Evolutionary conservation across 1,140 invertebrate species (phyloP).

Genomic region (Neodiprion virginianus): DNA sequence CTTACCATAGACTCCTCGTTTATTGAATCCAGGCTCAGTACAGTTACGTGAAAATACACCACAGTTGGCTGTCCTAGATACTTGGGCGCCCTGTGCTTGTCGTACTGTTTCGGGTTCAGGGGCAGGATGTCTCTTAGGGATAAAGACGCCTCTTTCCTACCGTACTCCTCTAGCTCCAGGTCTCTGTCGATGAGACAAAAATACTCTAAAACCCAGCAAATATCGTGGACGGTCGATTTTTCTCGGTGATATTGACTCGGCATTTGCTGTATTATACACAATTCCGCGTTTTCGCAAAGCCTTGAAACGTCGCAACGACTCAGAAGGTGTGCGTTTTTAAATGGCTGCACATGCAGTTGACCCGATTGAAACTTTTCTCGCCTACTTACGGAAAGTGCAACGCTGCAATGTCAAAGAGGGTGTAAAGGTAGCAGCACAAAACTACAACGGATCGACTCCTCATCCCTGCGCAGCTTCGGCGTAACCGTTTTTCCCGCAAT

Average conservation of each 20-base stretch:
- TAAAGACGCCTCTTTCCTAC: conserved; percentile 60
- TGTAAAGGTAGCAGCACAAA: conserved; percentile 59
- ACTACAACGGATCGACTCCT: conserved; percentile 57
- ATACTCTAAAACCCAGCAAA: neutral
- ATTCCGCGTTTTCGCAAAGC: too few relatives aligned
- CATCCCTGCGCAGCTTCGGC: conserved; percentile 49
- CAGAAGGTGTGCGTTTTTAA: neutral
- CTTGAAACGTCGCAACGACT: too few relatives aligned
- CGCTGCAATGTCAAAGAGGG: conserved; percentile 55
- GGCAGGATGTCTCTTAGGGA: conserved; percentile 84
- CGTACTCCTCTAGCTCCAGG: conserved; percentile 55
- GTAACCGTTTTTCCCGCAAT: too few relatives aligned
- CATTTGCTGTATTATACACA: too few relatives aligned
- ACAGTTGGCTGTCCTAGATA: conserved; percentile 83
- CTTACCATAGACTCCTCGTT: conserved; percentile 92
- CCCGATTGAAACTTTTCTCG: neutral
- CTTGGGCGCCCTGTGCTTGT: conserved; percentile 89
- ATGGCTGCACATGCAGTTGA: neutral
- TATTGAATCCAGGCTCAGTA: conserved; percentile 86
- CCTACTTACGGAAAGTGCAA: conserved; percentile 59
- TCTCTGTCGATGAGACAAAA: conserved; percentile 40
- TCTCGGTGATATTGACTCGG: too few relatives aligned
- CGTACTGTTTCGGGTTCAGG: conserved; percentile 83
- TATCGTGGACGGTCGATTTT: too few relatives aligned
- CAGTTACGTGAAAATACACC: conserved; percentile 89